These are phyloP conservation scores for Pediacus dermestoides DNA, from an alignment of 2,888 invertebrate genomes.

Conservation along the genomic window DNA sequence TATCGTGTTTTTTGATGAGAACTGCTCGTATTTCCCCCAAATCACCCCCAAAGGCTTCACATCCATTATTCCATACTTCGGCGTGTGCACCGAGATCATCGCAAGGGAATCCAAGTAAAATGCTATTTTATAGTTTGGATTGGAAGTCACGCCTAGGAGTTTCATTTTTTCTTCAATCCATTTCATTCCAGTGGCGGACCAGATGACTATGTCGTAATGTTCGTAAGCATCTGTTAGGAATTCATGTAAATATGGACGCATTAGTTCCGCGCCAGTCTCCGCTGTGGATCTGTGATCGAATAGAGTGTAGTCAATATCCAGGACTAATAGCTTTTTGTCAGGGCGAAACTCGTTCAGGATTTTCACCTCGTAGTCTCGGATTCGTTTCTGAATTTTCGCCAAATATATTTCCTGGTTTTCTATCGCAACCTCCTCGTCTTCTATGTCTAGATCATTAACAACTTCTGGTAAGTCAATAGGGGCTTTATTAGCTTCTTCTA, in stretches of 20 bases:
- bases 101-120: slow-evolving; percentile 89
- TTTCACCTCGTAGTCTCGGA: slow-evolving; percentile 78
- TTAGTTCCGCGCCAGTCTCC: slow-evolving; percentile 79
- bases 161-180: slow-evolving; percentile 99
- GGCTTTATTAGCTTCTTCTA: slow-evolving; percentile 75
- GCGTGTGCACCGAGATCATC: slow-evolving; percentile 91
- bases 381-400: slow-evolving; percentile 77
- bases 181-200: slow-evolving; percentile 98
- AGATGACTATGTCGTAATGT: slow-evolving; percentile 94
- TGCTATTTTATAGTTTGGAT: slow-evolving; percentile 84
- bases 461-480: slow-evolving; percentile 83
- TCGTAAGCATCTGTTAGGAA: slow-evolving; percentile 83
- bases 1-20: slow-evolving; percentile 86
- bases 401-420: slow-evolving; percentile 67
- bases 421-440: slow-evolving; percentile 75
- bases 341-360: slow-evolving; percentile 77
- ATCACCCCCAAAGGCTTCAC: slow-evolving; percentile 95
- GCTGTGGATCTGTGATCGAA: slow-evolving; percentile 94
- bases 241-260: slow-evolving; percentile 94
- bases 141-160: slow-evolving; percentile 77
- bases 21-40: slow-evolving; percentile 92
- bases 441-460: slow-evolving; percentile 87
- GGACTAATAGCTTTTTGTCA: slow-evolving; percentile 84
- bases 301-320: slow-evolving; percentile 95
- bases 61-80: slow-evolving; percentile 88